Percentiles rank a stretch among this genome's conserved stretches.
Conservation (phyloP, 2,797 vertebrate species). For the Eulemur albifrons region DNA sequence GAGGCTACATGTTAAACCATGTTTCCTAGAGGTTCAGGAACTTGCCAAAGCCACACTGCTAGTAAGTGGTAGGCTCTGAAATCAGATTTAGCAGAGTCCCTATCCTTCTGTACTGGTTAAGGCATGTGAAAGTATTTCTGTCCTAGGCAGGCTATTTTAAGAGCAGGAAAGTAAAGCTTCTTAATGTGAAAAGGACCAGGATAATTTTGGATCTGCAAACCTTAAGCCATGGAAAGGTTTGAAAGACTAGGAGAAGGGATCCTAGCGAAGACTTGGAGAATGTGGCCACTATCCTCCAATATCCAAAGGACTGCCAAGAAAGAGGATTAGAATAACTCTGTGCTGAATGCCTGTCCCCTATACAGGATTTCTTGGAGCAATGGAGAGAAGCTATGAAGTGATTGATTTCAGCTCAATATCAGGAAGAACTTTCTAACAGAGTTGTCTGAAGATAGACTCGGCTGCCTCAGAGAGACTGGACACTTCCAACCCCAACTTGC, state of each 20-base stretch:
- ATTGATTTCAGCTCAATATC: not conserved
- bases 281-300: not conserved
- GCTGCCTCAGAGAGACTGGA: not conserved
- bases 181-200: not conserved
- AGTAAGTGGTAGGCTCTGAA: not conserved
- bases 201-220: not conserved
- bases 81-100: not conserved
- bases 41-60: not conserved
- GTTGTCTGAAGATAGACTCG: not conserved
- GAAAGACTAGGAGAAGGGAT: not conserved
- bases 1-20: not conserved
- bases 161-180: not conserved
- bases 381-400: not conserved
- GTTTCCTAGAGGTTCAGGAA: not conserved
- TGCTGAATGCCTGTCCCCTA: not conserved
- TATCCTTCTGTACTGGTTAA: not conserved
- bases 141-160: not conserved
- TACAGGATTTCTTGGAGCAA: not conserved
- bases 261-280: not conserved
- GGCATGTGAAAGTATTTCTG: not conserved
- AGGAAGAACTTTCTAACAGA: not conserved
- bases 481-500: not conserved
- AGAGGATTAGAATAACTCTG: not conserved
- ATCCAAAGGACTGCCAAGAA: not conserved
- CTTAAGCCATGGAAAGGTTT: not conserved